Base-by-base conservation (phyloP, 2,113 vertebrate species). In the Bubo blakistoni region DNA sequence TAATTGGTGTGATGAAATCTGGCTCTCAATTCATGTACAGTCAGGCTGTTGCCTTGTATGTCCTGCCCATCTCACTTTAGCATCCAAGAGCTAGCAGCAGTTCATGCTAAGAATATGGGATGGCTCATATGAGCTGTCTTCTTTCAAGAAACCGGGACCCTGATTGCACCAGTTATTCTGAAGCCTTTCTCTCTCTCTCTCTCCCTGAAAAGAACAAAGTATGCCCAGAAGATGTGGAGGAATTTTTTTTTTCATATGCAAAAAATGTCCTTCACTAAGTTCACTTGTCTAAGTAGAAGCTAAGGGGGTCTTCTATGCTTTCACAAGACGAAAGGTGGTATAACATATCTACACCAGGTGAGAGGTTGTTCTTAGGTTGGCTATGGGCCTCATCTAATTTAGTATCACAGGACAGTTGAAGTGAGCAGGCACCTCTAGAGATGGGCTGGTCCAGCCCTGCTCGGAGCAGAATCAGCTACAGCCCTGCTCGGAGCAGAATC, bases 31-130 rank as follows among this genome's bases (percentile, higher is more conserved):
- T 93, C n/a, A 15, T n/a, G 76, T 91, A 59, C 57, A 51, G 80
- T 86, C 83, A 76, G 86, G 70, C 71, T 71, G 47, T 54, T 86
- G 61, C 90, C 80, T 62, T 1, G 61, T 62, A 4, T 74, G 46
- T 49, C 76, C 76, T 95, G 71, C 71, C 52, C 61, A 18, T 76
- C 80, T 79, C 51, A 55, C 29, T 94, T 88, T 88, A 91, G 76
- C 62, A 71, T 71, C 84, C 66, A 51, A 40, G 87, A 88, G 52
- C 62, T 34, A 86, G 62, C 90, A 89, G 84, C 66, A 76, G 71
- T 51, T 80, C 67, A 83, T 94, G 96, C 90, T 83, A 86, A 80
- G 90, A 96, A 91, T 92, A 77, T 19, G 42, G 29, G 80, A 76
- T 76, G 80, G 91, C 18, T 94, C 90, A 80, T 83, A 49, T 86